Evolutionary conservation across 2,888 invertebrate species (phyloP), one percentile per base, ranked within the genome.

Genomic region (Drosophila algonquin): DNA sequence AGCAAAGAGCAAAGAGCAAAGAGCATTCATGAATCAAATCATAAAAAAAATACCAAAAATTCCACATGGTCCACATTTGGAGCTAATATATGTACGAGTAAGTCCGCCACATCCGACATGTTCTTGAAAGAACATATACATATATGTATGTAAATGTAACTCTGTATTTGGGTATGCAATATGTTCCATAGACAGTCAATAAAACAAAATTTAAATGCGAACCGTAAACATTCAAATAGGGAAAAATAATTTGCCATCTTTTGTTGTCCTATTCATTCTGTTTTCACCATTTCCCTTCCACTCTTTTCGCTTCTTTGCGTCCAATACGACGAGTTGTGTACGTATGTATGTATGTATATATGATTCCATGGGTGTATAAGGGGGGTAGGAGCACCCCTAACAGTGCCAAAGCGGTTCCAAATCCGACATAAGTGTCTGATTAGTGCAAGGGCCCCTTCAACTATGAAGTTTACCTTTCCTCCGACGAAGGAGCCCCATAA

Each of bases 1-100:
- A 51, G 21, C 3, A 21, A 21, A 0, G 21, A 21, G 21, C 21
- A 21, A 3, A 3, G 21, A 21, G 21, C 65, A 67, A 65, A 65
- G 67, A 65, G 65, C 67, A 67, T 67, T 45, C 65, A 67, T 56
- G 65, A 67, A 67, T 67, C 65, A 67, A 67, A 67, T 67, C 65
- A 67, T 67, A 67, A 67, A 67, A 51, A 51, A 35, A 67, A 55
- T 45, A 27, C 5, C 65, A 67, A 55, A 67, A 67, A 55, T 67
- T 51, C 67, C 55, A 67, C 55, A 55, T 67, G 55, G 65, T 21
- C 64, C 64, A 40, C 44, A 45, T 35, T 18, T 27, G 32, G 10
- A 32, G 1, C 9, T 10, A 32, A 32, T 32, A 32, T 32, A 32
- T 7, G 30, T 30, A 32, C 9, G 30, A 32, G 30, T 32, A 10